Evolutionary conservation across 2,888 invertebrate genomes (phyloP), one percentile per base, ranked within the genome.

Genomic region (Nymphalis urticae): DNA sequence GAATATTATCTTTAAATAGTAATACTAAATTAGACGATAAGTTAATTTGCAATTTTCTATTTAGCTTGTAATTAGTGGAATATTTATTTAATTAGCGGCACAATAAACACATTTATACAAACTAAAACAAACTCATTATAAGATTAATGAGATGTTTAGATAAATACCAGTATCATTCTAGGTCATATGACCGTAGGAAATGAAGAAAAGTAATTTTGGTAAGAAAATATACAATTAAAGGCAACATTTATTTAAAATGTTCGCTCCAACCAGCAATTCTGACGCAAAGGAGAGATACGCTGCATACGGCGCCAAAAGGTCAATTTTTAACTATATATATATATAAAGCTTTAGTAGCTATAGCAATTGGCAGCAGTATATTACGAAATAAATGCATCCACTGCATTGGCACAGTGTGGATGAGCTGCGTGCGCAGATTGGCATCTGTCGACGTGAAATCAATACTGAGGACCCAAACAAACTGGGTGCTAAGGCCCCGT

Each of bases 401-500:
- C 73, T 75, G 74, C 75, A 73, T 73, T 71, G 70, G 74, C 72
- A 73, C 68, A 66, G 21, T 53, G 56, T 67, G 67, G 61, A 62
- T 48, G 74, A 69, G 72, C 79, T 88, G 89, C 88, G 89, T 85
- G 88, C 90, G 89, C 90, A 88, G 77, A 74, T 73, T 75, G 79
- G 76, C 75, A 72, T 68, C 60, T 69, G 68, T 70, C 72, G 66
- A 63, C 56, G 66, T 51, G 62, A 81, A 86, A 89, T 92, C 92
- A 86, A 91, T 91, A 91, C 82, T 75, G 73, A 82, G 80, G 88
- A 92, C 91, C 92, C 91, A 92, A 92, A 92, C 91, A 91, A 90
- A 88, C 86, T 80, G 63, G 82, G 82, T 79, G 77, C 84, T 82
- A 80, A 82, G 80, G 75, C 80, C 82, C 82, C 84, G 83, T 87